Percentiles rank a stretch among this genome's conserved stretches.
phyloP scores from a whole-genome alignment of 2,113 vertebrate species.

The Telmatochromis sp. region DNA sequence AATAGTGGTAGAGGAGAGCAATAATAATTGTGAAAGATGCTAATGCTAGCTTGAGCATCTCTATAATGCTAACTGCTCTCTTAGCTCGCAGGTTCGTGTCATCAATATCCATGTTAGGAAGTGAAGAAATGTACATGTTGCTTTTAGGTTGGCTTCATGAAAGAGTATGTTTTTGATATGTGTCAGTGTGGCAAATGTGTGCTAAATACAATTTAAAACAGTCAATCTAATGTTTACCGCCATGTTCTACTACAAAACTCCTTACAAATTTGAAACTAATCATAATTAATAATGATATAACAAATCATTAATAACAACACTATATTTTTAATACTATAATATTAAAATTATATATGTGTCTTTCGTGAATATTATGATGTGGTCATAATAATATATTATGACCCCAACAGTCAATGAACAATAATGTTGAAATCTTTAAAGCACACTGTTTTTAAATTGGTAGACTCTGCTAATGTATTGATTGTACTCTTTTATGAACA shows the following conservation, averaged over 20 bases:
- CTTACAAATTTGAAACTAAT: not conserved
- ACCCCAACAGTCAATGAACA: not conserved
- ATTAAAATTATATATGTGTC: not conserved
- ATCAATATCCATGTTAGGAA: not conserved
- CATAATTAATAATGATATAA: not conserved
- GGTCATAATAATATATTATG: not conserved
- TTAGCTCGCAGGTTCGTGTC: not conserved
- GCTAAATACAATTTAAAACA: not conserved
- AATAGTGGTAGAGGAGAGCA: not conserved
- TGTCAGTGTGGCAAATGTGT: not conserved
- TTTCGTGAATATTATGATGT: not conserved
- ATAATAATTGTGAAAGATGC: not conserved
- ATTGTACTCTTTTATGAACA: not conserved
- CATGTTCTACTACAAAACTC: not conserved
- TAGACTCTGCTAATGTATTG: not conserved
- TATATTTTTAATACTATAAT: not conserved
- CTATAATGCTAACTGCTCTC: not conserved
- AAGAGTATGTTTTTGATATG: not conserved
- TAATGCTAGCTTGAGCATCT: not conserved
- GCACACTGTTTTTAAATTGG: fast-evolving
- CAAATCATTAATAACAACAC: not conserved
- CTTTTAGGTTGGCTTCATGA: not conserved
- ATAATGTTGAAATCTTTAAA: not conserved
- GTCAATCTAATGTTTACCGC: not conserved
- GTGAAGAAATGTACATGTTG: not conserved